phyloP scores from a whole-genome alignment of 2,888 invertebrate genomes.

The Eupithecia pulchellata region DNA sequence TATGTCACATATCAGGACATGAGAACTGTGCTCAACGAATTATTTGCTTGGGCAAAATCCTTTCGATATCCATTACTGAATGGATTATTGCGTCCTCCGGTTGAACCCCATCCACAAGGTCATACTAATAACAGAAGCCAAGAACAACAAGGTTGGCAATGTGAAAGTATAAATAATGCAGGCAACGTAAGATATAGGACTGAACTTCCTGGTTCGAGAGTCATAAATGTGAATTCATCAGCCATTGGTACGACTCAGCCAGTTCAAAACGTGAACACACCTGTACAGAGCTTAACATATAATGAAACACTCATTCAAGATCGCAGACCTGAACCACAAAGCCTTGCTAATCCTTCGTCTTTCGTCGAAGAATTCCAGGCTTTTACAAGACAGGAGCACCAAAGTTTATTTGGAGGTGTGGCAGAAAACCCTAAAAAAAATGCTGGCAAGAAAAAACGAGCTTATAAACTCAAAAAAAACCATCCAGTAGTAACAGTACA shows the following conservation, averaged over 20 bases:
- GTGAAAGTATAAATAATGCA: not conserved
- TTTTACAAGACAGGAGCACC: not conserved
- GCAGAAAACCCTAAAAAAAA: not conserved
- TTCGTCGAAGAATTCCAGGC: conserved; percentile 13
- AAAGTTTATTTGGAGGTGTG: not conserved
- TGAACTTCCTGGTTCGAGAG: conserved; percentile 10
- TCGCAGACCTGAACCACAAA: not conserved
- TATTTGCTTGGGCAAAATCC: conserved; percentile 55
- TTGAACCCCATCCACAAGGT: not conserved
- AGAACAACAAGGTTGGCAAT: conserved; percentile 5
- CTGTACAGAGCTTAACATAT: not conserved
- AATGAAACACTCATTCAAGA: not conserved
- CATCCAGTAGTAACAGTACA: not conserved
- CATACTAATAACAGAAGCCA: not conserved
- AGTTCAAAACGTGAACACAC: not conserved
- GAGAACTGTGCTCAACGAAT: conserved; percentile 48
- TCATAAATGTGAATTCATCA: conserved; percentile 9
- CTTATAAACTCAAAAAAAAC: not conserved
- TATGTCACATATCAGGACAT: conserved; percentile 30
- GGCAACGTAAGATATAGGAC: not conserved
- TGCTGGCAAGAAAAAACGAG: not conserved
- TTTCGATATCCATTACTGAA: conserved; percentile 31
- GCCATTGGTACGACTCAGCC: not conserved
- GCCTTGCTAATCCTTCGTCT: not conserved
- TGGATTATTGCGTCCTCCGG: conserved; percentile 9